Evolutionary conservation across 2,888 invertebrate species (phyloP), one percentile per base, ranked within the genome.

Genomic region (Habroteleia sp.): DNA sequence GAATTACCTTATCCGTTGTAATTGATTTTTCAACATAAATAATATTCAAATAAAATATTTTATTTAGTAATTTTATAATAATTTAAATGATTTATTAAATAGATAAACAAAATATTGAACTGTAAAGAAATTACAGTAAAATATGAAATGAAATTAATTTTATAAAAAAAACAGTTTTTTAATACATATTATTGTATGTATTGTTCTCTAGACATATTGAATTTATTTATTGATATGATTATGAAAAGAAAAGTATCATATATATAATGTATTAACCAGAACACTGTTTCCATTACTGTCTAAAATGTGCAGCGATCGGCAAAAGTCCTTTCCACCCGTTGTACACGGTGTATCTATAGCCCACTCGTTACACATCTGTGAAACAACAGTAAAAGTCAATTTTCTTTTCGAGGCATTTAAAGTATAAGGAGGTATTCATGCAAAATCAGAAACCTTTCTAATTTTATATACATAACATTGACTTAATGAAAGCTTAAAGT

Each of bases 281-380:
- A 92, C 91, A 83, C 91, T 92, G 72, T 91, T 90, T n/a, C 92
- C 92, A 65, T 89, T 90, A 66, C 91, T 91, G 86, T 92, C 92
- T 90, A 92, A 90, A 82, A 92, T 91, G 87, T 92, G 92, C 79
- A 92, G 87, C 31, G 92, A 92, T 85, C 92, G 91, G 83, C 92
- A 92, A 84, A 92, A 92, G 78, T 91, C 91, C 83, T 91, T 90
- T 74, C 91, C 91, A 89, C 91, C 91, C 82, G 89, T 89, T 79
- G 91, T 91, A 85, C 92, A 92, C 48, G 92, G 92, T 56, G 91
- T 89, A 84, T 92, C 92, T 82, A 92, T 92, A 73, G 92, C 92
- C 86, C 90, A 92, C 85, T 91, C 90, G 87, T 92, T 92, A 88
- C 92, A 92, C 85, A 92, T 90, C 83, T 88, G 82, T 50, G 68